These are phyloP conservation scores for Microcebus ravelobensis DNA, from an alignment of 2,113 vertebrate species.

Conservation along the genomic window DNA sequence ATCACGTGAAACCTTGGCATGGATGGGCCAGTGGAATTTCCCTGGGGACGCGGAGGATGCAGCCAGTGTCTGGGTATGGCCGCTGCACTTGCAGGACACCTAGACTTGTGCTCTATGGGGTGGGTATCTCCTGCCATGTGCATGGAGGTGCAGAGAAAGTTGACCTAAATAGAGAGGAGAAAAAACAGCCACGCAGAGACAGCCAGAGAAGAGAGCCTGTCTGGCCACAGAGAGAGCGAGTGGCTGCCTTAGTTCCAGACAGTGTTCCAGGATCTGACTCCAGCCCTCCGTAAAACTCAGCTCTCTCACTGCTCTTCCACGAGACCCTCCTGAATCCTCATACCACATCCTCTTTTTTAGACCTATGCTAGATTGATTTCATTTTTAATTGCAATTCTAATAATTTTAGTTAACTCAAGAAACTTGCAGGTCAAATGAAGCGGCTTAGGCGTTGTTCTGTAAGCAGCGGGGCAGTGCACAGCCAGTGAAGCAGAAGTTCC, in stretches of 20 bases:
- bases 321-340: background rate
- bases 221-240: background rate
- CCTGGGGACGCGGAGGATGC: background rate
- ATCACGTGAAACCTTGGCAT: background rate
- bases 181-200: background rate
- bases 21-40: background rate
- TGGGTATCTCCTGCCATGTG: background rate
- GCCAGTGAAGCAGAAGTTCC: background rate
- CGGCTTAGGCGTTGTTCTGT: background rate
- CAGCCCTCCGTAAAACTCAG: background rate
- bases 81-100: background rate
- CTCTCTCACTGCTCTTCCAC: background rate
- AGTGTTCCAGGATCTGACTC: background rate
- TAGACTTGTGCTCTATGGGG: background rate
- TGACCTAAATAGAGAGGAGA: background rate
- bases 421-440: background rate
- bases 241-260: background rate
- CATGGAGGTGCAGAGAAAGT: background rate
- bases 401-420: background rate
- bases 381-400: slow-evolving; percentile 18
- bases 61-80: background rate
- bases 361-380: background rate
- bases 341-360: background rate
- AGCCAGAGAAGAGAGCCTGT: background rate
- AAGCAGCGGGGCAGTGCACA: background rate